These are phyloP conservation scores for Pyrocephalus nanus DNA, from an alignment of 2,797 vertebrate genomes.

Conservation along the genomic window DNA sequence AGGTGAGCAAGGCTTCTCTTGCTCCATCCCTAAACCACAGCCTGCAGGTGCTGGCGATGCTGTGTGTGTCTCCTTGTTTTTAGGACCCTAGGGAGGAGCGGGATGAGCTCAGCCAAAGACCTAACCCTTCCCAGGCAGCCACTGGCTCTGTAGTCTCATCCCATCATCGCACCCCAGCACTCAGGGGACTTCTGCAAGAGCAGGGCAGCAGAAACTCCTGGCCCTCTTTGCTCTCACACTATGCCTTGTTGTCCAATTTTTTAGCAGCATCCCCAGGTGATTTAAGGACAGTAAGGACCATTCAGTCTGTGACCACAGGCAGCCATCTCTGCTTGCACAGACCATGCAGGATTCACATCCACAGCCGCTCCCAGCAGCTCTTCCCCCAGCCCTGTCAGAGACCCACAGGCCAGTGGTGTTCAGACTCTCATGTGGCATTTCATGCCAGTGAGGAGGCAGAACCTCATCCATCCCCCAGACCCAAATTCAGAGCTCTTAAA, in stretches of 20 bases:
- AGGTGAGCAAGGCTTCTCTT: neutral
- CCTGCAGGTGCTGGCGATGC: neutral
- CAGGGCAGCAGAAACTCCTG: neutral
- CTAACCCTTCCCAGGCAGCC: neutral
- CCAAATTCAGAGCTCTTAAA: neutral
- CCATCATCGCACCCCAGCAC: neutral
- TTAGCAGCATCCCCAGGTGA: neutral
- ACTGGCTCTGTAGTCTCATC: neutral
- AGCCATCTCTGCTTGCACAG: neutral
- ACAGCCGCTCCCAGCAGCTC: fast-evolving
- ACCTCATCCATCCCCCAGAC: neutral
- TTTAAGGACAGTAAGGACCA: neutral
- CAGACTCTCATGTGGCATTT: neutral
- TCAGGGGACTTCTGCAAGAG: neutral
- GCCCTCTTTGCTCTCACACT: neutral
- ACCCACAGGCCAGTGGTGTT: neutral
- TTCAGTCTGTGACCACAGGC: neutral
- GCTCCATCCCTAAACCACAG: neutral
- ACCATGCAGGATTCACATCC: neutral
- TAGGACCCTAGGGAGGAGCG: neutral
- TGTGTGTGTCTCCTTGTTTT: neutral
- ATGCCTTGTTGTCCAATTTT: fast-evolving
- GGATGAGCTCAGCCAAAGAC: neutral
- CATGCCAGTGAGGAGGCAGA: neutral
- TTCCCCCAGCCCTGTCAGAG: neutral